Evolutionary conservation across 2,888 invertebrate genomes (phyloP), one percentile per base, ranked within the genome.

Genomic region (Oscheius myriophilus): DNA sequence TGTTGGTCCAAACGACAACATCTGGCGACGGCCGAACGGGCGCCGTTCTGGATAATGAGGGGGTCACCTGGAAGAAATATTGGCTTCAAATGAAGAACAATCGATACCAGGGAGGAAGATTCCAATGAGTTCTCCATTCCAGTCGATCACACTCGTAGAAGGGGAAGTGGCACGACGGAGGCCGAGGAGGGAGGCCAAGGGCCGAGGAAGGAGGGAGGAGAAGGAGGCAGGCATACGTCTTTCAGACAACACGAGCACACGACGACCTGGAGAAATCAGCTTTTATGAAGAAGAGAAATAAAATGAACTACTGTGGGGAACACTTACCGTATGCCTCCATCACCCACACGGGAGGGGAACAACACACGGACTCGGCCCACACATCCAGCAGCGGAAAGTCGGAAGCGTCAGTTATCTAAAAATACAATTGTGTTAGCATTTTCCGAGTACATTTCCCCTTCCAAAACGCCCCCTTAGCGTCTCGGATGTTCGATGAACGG

Each of bases 321-420:
- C 16, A 33, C 26, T 18, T 49, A 52, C 77, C 78, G 49, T 78
- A 78, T 11, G 73, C 72, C 57, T 78, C 78, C 14, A 78, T 61
- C 9, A 78, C 71, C 78, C 78, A 78, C 7, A 78, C 70, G 6
- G 77, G 77, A 1, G 77, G 49, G 33, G 73, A 67, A 54, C 70
- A 82, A 52, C 84, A 84, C 43, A 77, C 75, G 14, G 70, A 66
- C 58, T 83, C 81, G 14, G 79, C 73, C 81, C 84, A 84, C 45
- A 84, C 76, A 69, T 84, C 84, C 39, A 84, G 66, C 11, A 84
- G 73, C 0, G 84, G 84, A 61, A 84, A 84, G 54, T 81, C 80
- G 23, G 75, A 71, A 23, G 79, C 68, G 69, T 84, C 84, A 23
- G 84, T 84, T 21, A 84, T 78, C 83, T 83, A 69, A 51, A 79